Evolutionary conservation across 1,140 invertebrate genomes (phyloP).

Genomic region (Leptinotarsa undecemlineata): DNA sequence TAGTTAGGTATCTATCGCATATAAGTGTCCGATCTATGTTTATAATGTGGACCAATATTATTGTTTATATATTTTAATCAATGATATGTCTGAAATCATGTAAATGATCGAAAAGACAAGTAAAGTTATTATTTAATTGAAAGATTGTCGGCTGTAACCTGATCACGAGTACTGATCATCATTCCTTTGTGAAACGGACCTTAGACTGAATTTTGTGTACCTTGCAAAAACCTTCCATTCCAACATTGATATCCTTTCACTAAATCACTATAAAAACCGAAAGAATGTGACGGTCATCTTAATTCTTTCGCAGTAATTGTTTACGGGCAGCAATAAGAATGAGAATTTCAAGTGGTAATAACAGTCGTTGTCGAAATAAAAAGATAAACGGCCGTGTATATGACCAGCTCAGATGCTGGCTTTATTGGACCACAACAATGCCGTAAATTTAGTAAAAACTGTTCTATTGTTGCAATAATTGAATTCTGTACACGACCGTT

Average conservation of each 20-base stretch:
- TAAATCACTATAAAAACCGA: slow-evolving; percentile 31
- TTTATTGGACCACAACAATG: slow-evolving; percentile 15
- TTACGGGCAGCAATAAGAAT: slow-evolving; percentile 1
- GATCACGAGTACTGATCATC: no score
- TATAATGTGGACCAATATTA: no score
- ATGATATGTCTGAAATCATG: no score
- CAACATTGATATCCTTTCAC: slow-evolving; percentile 14
- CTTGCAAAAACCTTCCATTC: no score
- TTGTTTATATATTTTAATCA: no score
- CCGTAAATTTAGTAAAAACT: slow-evolving; percentile 16
- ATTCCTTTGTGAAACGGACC: no score
- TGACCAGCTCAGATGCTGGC: not conserved
- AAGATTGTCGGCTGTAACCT: no score
- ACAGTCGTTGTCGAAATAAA: slow-evolving; percentile 7
- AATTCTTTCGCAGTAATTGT: not conserved
- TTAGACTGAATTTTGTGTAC: no score
- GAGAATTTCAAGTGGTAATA: slow-evolving; percentile 8
- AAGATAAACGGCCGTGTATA: slow-evolving; percentile 10
- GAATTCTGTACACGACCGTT: slow-evolving; percentile 13
- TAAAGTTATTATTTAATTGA: no score
- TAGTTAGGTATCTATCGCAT: no score
- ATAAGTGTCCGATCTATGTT: no score
- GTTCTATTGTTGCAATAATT: slow-evolving; percentile 17
- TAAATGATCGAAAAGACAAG: no score
- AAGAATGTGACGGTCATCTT: not conserved